Evolutionary conservation across 1,140 invertebrate species (phyloP).

Genomic region (Zaprionus lachaisei): DNA sequence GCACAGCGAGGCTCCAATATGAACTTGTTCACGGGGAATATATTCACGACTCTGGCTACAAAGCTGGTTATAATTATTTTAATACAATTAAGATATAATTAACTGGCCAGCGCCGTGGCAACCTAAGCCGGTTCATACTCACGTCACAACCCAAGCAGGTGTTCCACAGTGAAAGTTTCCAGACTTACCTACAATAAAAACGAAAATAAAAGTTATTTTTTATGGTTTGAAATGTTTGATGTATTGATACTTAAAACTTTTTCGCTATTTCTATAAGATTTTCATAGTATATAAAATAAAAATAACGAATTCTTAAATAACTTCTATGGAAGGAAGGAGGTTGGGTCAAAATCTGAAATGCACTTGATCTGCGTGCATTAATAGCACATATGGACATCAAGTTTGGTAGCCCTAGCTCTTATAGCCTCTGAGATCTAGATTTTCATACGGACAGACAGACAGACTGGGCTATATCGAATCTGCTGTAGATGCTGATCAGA

Average conservation of each 20-base stretch:
- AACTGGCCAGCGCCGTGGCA: conserved; percentile 34
- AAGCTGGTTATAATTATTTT: conserved; percentile 69
- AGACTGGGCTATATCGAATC: too few species aligned
- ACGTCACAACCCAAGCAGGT: conserved; percentile 5
- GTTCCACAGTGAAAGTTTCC: not conserved
- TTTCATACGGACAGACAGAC: too few species aligned
- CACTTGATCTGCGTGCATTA: too few species aligned
- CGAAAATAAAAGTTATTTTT: conserved; percentile 32
- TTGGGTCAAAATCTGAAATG: too few species aligned
- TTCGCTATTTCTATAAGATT: not conserved
- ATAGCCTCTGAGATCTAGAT: too few species aligned
- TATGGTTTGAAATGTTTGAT: not conserved
- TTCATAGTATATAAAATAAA: not conserved
- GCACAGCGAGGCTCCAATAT: conserved; percentile 7
- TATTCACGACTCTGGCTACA: conserved; percentile 18
- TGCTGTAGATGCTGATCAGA: too few species aligned
- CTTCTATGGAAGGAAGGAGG: too few species aligned
- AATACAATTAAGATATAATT: conserved; percentile 75
- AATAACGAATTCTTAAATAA: too few species aligned
- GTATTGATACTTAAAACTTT: not conserved
- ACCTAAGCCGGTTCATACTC: conserved; percentile 58
- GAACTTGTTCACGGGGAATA: conserved; percentile 14
- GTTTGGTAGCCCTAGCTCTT: too few species aligned
- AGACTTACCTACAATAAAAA: conserved; percentile 71
- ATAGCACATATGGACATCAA: too few species aligned